Conservation (phyloP, 2,888 invertebrate genomes). For the Aphrophora alni region DNA sequence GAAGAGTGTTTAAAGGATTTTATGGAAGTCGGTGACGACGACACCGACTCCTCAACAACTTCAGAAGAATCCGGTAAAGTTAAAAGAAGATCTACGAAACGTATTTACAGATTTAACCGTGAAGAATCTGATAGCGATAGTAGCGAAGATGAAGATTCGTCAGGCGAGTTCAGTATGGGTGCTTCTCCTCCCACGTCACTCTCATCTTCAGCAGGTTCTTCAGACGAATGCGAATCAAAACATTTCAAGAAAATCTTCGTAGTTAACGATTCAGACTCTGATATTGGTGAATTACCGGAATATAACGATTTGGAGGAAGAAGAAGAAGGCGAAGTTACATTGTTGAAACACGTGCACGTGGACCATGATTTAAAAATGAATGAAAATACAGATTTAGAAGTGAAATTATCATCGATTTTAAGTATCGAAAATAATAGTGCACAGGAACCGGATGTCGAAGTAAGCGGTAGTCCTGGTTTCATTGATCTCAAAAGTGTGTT, state of each 20-base stretch:
- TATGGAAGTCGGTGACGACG: conserved; percentile 42
- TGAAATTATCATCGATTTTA: background rate
- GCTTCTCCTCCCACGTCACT: conserved; percentile 40
- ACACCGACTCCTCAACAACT: conserved; percentile 41
- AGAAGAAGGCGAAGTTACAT: conserved; percentile 41
- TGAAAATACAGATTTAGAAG: background rate
- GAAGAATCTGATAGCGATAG: conserved; percentile 47
- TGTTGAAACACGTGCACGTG: conserved; percentile 24
- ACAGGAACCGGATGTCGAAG: background rate
- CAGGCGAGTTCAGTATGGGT: conserved; percentile 43
- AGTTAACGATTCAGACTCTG: conserved; percentile 55
- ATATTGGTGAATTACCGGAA: conserved; percentile 55
- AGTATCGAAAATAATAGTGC: background rate
- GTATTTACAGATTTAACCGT: conserved; percentile 43
- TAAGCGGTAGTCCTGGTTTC: background rate
- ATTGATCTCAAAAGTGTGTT: conserved; percentile 20
- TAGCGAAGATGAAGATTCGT: conserved; percentile 48
- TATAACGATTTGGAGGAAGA: conserved; percentile 55
- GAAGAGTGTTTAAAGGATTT: conserved; percentile 43
- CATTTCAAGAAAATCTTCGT: conserved; percentile 58
- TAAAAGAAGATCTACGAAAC: conserved; percentile 36
- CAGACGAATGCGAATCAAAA: conserved; percentile 29
- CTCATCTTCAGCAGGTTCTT: conserved; percentile 41
- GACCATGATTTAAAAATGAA: background rate
- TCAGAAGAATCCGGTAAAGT: conserved; percentile 41